phyloP scores from a whole-genome alignment of 2,888 invertebrate species.

The Melipona beecheii region DNA sequence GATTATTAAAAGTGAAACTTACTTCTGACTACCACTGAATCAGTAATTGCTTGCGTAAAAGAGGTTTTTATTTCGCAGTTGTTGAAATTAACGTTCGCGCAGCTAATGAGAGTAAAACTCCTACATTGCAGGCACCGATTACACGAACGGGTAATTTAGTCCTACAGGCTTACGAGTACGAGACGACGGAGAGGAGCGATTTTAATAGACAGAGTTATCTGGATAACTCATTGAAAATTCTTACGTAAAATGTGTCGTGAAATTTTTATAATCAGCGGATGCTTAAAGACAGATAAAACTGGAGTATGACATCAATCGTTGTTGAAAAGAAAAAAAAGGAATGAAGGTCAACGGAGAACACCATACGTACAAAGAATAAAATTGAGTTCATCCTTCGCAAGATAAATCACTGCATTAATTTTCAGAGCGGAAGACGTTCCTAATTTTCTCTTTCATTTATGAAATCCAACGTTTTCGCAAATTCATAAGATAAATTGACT shows the following conservation, averaged over 20 bases:
- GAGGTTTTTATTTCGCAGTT: background rate
- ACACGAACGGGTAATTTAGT: background rate
- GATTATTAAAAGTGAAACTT: background rate
- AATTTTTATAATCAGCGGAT: background rate
- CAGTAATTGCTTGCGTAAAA: background rate
- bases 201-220: background rate
- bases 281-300: background rate
- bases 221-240: background rate
- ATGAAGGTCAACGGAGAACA: background rate
- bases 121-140: constrained; percentile 1
- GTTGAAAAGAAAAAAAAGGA: background rate
- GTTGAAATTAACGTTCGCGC: constrained; percentile 1
- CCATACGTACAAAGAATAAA: background rate
- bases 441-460: background rate
- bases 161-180: background rate
- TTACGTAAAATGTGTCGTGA: background rate
- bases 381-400: constrained; percentile 1
- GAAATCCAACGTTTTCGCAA: background rate
- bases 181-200: background rate
- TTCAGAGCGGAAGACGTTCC: background rate
- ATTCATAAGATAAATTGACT: background rate
- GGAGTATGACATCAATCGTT: background rate
- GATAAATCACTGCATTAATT: background rate
- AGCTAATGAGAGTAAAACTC: background rate
- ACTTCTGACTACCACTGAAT: no score